Percentiles rank a stretch among this genome's conserved stretches.
Evolutionary conservation across 2,797 vertebrate species (phyloP).

Genomic region (Dryobates pubescens): DNA sequence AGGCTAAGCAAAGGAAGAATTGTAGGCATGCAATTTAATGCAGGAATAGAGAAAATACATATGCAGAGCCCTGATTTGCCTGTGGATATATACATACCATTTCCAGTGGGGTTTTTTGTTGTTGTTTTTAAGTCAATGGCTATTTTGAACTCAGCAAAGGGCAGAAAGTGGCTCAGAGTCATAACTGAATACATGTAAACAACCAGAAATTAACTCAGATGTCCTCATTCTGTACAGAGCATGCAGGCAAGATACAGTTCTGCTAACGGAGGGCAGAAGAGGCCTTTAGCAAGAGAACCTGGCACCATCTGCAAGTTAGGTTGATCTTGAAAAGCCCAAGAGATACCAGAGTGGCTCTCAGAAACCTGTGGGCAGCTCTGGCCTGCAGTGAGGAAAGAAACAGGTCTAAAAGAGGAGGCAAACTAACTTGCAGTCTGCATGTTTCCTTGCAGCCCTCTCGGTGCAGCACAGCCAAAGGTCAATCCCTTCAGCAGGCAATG

Average conservation of each 20-base stretch:
- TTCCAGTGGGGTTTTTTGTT: neutral
- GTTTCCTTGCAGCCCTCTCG: neutral
- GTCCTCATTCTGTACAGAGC: neutral
- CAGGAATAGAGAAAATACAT: neutral
- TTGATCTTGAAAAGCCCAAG: neutral
- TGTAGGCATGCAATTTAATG: neutral
- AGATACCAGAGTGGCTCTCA: neutral
- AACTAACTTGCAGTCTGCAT: neutral
- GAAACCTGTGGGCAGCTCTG: neutral
- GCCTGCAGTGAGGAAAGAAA: neutral
- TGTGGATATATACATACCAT: fast-evolving
- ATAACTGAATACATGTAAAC: neutral
- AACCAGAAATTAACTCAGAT: neutral
- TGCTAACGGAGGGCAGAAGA: neutral
- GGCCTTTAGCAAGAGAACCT: neutral
- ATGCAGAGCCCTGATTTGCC: neutral
- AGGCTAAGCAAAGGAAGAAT: neutral
- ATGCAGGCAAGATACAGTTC: neutral
- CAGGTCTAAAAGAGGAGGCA: neutral
- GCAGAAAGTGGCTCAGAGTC: neutral
- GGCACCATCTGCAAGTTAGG: neutral
- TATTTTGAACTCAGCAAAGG: neutral
- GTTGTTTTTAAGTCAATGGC: neutral
- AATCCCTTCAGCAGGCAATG: neutral
- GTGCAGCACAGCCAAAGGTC: conserved; percentile 10